A percentile compares a stretch with the other conserved stretches of the same genome.
Evolutionary conservation across 2,888 invertebrate genomes (phyloP).

Genomic region (Eupeodes luniger): DNA sequence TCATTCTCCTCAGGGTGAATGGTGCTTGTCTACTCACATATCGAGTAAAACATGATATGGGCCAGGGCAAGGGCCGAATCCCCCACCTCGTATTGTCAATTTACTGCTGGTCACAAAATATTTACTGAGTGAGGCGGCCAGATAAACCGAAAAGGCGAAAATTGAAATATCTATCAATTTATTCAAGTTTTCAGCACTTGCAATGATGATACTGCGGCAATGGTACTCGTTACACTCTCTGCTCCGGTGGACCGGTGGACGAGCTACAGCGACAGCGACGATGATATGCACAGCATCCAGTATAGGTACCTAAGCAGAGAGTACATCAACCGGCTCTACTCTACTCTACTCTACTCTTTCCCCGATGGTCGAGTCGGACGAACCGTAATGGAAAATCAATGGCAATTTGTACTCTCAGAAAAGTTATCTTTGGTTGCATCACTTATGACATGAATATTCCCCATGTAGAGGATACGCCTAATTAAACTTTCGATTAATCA

Average conservation of each 20-base stretch:
- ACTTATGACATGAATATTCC: conserved; percentile 68
- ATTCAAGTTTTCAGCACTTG: conserved; percentile 73
- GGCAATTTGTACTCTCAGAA: conserved; percentile 70
- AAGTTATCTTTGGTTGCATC: conserved; percentile 73
- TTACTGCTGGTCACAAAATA: conserved; percentile 67
- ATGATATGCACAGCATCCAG: conserved; percentile 28
- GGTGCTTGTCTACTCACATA: conserved; percentile 31
- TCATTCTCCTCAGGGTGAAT: conserved; percentile 17
- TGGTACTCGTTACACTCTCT: conserved; percentile 56
- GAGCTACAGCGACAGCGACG: conserved; percentile 10
- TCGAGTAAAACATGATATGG: conserved; percentile 53
- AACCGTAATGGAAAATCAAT: conserved; percentile 73
- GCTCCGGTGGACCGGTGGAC: not conserved
- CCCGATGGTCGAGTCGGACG: conserved; percentile 12
- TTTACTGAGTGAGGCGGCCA: conserved; percentile 68
- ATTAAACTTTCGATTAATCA: conserved; percentile 77
- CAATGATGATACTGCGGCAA: conserved; percentile 66
- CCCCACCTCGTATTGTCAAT: conserved; percentile 55
- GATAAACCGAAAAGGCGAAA: conserved; percentile 74
- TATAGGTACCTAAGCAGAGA: not conserved
- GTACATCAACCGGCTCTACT: not conserved
- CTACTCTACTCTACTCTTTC: not conserved
- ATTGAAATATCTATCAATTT: conserved; percentile 74
- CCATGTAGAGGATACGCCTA: conserved; percentile 71
- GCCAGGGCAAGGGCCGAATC: conserved; percentile 12